Evolutionary conservation across 1,140 invertebrate species (phyloP), one percentile per base, ranked within the genome.

Genomic region (Drosophila prosaltans): DNA sequence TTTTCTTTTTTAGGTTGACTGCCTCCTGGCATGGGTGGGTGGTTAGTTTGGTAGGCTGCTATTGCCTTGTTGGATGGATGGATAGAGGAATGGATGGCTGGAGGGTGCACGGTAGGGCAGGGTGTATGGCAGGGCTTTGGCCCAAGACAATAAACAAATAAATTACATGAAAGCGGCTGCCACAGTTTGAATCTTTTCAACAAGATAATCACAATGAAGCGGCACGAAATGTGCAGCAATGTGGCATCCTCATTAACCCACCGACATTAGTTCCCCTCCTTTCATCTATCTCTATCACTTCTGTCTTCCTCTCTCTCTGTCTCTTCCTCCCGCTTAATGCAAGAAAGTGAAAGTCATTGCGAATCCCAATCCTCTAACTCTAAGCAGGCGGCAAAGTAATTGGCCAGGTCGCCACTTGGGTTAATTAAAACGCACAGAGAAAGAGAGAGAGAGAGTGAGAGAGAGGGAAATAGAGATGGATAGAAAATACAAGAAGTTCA

Each of bases 171-270:
- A 89, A 88, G 84, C 83, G 71, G 66, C 77, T 89, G 84, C 84
- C 80, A 84, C 74, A 88, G 83, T 82, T 82, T 77, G 64, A 65
- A 78, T 81, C 78, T 71, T 78, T 69, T 74, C 72, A 72, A 72
- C 75, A 78, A 80, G 83, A 89, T 88, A 88, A 88, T 88, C 84
- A 89, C 82, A 85, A 85, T 85, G 79, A 81, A 89, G 84, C 84
- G 77, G 84, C 84, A 88, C 84, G 84, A 88, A 88, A 72, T 80
- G 73, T 88, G 83, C 83, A 89, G 76, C 83, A 89, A 89, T 86
- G 83, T 84, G 84, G 84, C 84, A 88, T 88, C 84, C 84, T 88
- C 84, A 88, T 88, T 88, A 88, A 84, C 84, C 84, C 84, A 79
- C 69, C 63, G 59, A 63, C 26, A 16, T 16, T 16, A 16, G 16